Evolutionary conservation across 1,140 invertebrate genomes (phyloP).

Genomic region (Triops longicaudatus): DNA sequence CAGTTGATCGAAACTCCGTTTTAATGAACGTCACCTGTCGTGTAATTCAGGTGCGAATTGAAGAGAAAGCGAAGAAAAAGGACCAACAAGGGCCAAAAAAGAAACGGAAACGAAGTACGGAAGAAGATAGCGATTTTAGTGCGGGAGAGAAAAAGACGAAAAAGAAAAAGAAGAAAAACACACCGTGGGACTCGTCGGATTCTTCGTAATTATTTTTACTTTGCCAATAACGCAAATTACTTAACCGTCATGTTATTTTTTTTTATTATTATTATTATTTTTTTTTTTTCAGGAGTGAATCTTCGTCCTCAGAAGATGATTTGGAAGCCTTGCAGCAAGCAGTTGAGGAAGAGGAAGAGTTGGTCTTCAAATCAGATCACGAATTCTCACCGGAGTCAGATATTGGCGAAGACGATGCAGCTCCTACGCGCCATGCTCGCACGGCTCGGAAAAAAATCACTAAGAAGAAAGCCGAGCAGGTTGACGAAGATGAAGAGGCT

Average conservation of each 20-base stretch:
- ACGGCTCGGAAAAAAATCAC: constrained; percentile 43
- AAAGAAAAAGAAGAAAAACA: constrained; percentile 49
- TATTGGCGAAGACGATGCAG: constrained; percentile 48
- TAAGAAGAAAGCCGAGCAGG: constrained; percentile 23
- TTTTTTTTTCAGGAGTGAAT: constrained; percentile 22
- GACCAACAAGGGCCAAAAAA: constrained; percentile 23
- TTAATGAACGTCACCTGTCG: background rate
- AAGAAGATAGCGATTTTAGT: constrained; percentile 41
- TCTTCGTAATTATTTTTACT: constrained; percentile 42
- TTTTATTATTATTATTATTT: constrained; percentile 9
- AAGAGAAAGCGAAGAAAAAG: constrained; percentile 22
- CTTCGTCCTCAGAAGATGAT: constrained; percentile 44
- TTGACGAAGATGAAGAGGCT: constrained; percentile 32
- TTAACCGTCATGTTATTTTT: background rate
- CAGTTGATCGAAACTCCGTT: too few relatives aligned
- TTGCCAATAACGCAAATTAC: background rate
- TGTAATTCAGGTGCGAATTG: background rate
- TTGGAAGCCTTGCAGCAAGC: constrained; percentile 42
- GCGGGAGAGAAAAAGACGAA: constrained; percentile 45
- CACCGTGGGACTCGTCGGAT: constrained; percentile 59
- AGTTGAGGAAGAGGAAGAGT: constrained; percentile 49
- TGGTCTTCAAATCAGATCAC: constrained; percentile 70
- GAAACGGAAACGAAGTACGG: constrained; percentile 40
- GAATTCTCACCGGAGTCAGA: constrained; percentile 77
- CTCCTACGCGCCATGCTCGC: constrained; percentile 54